Percentiles rank a stretch among this genome's conserved stretches.
Evolutionary conservation across 1,140 invertebrate species (phyloP).

Genomic region (Bicyclus anynana): DNA sequence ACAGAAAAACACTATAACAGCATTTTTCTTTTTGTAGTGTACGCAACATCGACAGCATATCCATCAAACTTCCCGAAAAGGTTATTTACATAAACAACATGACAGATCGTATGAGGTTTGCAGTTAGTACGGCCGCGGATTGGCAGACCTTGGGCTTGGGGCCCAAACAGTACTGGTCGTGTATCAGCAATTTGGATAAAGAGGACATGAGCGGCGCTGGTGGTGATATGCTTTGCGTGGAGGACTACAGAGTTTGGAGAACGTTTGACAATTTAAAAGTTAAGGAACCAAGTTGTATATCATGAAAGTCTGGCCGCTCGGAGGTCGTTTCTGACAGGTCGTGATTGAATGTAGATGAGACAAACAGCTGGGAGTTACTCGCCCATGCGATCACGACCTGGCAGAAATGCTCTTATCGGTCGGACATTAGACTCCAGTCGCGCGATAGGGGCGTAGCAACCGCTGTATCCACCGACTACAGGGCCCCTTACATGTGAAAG

Average conservation of each 20-base stretch:
- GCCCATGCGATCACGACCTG: too few relatives aligned
- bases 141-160: slow-evolving; percentile 32
- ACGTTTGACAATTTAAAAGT: slow-evolving; percentile 46
- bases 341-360: too few relatives aligned
- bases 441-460: too few relatives aligned
- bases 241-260: slow-evolving; percentile 36
- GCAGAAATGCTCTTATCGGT: too few relatives aligned
- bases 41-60: slow-evolving; percentile 37
- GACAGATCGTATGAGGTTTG: slow-evolving; percentile 34
- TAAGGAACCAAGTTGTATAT: slow-evolving; percentile 28
- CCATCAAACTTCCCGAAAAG: slow-evolving; percentile 28
- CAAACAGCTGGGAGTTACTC: too few relatives aligned
- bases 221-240: slow-evolving; percentile 33
- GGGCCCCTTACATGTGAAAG: too few relatives aligned
- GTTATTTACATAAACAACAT: slow-evolving; percentile 32
- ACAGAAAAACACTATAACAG: not conserved
- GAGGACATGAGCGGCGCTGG: slow-evolving; percentile 22
- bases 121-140: slow-evolving; percentile 36
- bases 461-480: too few relatives aligned
- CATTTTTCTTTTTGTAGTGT: slow-evolving; percentile 29
- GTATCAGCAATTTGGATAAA: slow-evolving; percentile 33
- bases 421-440: too few relatives aligned
- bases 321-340: too few relatives aligned
- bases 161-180: slow-evolving; percentile 35
- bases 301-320: too few relatives aligned